Base-by-base conservation (phyloP, 1,140 invertebrate species). In the Drosophila takahashii region DNA sequence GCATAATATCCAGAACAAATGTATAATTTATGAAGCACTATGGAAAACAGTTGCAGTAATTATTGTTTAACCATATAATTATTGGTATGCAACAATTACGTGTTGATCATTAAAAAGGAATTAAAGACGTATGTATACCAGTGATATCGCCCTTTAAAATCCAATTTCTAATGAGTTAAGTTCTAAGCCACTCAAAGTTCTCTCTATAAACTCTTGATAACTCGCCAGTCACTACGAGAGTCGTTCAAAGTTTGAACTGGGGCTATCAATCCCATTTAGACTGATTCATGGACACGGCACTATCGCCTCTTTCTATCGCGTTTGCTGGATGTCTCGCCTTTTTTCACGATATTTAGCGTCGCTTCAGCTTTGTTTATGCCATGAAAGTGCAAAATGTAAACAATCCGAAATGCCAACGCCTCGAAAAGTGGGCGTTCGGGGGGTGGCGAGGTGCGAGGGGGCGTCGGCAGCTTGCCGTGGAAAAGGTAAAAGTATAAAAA, bases 321-420 rank as follows among this genome's bases (percentile, higher is more conserved):
- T 56, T 67, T 42, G 64, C 66, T 71, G 54, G 50, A 57, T 52
- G 53, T 79, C 69, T 74, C 62, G 66, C 62, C 71, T 73, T 76
- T 81, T 69, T 81, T 77, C 60, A 77, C 76, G 76, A 89, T 87
- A 84, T 87, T 89, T 87, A 87, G 84, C 79, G 84, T 59, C 79
- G 72, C 64, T 75, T 67, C 64, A 36, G 76, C 60, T 84, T 89
- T 89, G 81, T 87, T 90, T 90, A 90, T 70, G 79, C 79, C 51
- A 78, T 81, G 73, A 91, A 91, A 90, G 90, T 91, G 90, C 79
- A 91, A 85, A 91, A 90, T 90, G 90, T 91, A 91, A 91, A 91
- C 90, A 91, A 90, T 79, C 90, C 83, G 27, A 84, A 90, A 81
- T 85, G 72, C 90, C 74, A 80, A 70, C 67, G 77, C 36, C 62